These are phyloP conservation scores for Oxyruncus cristatus DNA, from an alignment of 2,113 vertebrate species.

Conservation along the genomic window DNA sequence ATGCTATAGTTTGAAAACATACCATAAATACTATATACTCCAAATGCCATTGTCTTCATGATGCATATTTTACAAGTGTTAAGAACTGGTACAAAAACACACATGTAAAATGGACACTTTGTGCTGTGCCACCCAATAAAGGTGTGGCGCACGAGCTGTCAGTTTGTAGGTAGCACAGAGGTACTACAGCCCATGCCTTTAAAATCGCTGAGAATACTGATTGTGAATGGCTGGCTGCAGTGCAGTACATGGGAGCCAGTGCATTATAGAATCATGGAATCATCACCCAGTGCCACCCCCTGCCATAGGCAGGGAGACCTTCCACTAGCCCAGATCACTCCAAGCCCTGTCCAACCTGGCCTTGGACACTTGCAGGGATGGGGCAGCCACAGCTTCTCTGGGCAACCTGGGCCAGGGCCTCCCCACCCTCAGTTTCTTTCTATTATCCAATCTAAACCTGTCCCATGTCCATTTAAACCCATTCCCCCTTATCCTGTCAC, in stretches of 20 bases:
- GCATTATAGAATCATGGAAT: neutral
- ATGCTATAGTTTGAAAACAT: neutral
- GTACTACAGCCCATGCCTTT: neutral
- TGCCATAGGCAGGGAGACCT: neutral
- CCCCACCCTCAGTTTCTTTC: neutral
- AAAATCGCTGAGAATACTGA: too few relatives aligned
- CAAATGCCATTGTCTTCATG: neutral
- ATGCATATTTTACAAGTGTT: neutral
- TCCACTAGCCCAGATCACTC: neutral
- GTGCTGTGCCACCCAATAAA: neutral
- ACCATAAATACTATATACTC: neutral
- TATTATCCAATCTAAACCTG: neutral
- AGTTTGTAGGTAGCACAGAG: neutral
- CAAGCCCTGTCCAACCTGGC: neutral
- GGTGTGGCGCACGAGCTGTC: neutral
- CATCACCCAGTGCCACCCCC: rapidly evolving
- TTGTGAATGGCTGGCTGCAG: neutral
- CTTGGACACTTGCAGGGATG: neutral
- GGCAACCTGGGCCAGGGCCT: neutral
- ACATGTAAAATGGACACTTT: neutral
- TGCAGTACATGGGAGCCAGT: neutral
- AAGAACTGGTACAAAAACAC: neutral
- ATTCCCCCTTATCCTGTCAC: neutral
- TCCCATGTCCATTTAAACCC: neutral
- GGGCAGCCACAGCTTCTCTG: neutral